Evolutionary conservation across 2,888 invertebrate species (phyloP).

Genomic region (Drosophila atroscutellata): DNA sequence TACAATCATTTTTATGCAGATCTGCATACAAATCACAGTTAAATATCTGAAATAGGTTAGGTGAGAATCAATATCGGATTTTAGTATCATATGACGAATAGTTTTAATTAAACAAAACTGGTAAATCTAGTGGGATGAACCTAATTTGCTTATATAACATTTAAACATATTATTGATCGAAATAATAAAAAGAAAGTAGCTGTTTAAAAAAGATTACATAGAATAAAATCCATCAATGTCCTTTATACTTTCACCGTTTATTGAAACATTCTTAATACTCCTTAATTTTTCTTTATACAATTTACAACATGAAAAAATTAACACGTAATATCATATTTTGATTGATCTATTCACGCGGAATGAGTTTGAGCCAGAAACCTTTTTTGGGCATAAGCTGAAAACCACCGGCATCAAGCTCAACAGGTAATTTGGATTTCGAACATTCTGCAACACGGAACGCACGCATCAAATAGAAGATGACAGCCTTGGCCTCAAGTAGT

Average conservation of each 20-base stretch:
- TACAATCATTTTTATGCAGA: neutral
- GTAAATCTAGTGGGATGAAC: neutral
- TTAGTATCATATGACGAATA: no score
- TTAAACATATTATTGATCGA: neutral
- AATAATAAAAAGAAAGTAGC: neutral
- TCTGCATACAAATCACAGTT: neutral
- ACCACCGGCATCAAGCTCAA: conserved; percentile 61
- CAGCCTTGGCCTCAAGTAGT: conserved; percentile 82
- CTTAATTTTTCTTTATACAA: neutral
- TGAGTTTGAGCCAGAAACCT: conserved; percentile 82
- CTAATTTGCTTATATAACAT: neutral
- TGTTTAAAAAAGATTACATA: no score
- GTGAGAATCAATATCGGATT: neutral
- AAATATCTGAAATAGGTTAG: neutral
- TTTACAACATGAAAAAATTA: neutral
- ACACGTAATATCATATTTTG: conserved; percentile 70
- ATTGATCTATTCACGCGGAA: conserved; percentile 55
- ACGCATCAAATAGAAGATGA: conserved; percentile 79
- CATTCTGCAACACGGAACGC: conserved; percentile 76
- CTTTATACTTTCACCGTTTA: neutral
- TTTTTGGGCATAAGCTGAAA: conserved; percentile 75
- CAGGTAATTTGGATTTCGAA: conserved; percentile 74
- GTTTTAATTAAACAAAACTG: no score
- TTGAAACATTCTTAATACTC: neutral
- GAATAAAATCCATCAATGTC: neutral